Percentiles rank a stretch among this genome's conserved stretches.
phyloP scores from a whole-genome alignment of 2,888 invertebrate species.

The Cyclophora albipunctata region DNA sequence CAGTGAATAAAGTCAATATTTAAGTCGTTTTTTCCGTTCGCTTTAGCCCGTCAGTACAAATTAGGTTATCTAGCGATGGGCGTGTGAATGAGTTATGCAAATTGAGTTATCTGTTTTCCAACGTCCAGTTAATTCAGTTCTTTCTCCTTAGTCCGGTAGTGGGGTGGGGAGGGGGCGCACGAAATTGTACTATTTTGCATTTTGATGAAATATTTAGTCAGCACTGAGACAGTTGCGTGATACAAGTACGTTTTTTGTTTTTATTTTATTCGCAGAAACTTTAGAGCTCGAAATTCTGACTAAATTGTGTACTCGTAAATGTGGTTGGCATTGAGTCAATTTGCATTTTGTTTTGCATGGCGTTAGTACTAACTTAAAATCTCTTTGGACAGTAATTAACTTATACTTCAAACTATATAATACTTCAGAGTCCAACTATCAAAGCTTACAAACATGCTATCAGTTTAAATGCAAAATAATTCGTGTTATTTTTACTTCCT shows the following conservation, averaged over 20 bases:
- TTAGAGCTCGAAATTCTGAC: no score
- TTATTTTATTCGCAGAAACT: not conserved
- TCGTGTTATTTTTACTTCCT: no score
- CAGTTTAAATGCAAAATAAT: no score
- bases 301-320: no score
- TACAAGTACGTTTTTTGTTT: not conserved
- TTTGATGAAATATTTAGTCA: constrained; percentile 60
- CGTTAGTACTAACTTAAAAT: no score
- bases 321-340: no score
- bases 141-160: constrained; percentile 34
- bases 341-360: no score
- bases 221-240: constrained; percentile 14
- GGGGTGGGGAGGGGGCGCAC: constrained; percentile 28
- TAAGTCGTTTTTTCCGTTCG: constrained; percentile 29
- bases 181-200: constrained; percentile 66
- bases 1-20: constrained; percentile 23
- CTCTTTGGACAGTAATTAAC: no score
- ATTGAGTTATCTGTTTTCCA: constrained; percentile 67
- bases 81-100: constrained; percentile 67
- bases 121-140: constrained; percentile 67
- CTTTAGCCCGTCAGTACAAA: constrained; percentile 53
- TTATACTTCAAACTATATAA: no score
- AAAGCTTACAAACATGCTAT: no score
- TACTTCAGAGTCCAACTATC: no score
- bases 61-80: constrained; percentile 55